phyloP scores from a whole-genome alignment of 2,113 vertebrate species.

The Pionites leucogaster region DNA sequence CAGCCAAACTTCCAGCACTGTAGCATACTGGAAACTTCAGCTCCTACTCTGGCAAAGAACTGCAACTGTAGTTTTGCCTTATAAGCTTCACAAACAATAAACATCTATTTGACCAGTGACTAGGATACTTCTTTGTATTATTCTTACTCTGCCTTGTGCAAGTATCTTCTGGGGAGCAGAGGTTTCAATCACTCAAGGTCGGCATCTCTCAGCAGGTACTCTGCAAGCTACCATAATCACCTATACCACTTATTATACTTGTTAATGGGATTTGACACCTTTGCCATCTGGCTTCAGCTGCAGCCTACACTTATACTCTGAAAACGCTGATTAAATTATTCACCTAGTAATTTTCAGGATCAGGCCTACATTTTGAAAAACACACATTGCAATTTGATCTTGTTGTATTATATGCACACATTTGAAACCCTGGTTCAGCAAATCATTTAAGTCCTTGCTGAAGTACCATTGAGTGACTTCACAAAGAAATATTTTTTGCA shows the following conservation, averaged over 20 bases:
- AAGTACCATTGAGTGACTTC: slow-evolving; percentile 30
- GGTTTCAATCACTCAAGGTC: background rate
- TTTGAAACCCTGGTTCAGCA: slow-evolving; percentile 18
- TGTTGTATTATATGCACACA: slow-evolving; percentile 8
- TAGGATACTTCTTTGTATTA: background rate
- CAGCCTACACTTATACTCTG: slow-evolving; percentile 4
- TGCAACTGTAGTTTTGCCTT: background rate
- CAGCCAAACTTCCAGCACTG: background rate
- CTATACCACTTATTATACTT: slow-evolving; percentile 27
- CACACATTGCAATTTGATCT: slow-evolving; percentile 43
- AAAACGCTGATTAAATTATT: slow-evolving; percentile 53
- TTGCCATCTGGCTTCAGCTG: slow-evolving; percentile 26
- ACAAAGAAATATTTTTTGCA: slow-evolving; percentile 32
- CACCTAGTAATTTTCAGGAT: slow-evolving; percentile 46
- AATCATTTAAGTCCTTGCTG: slow-evolving; percentile 6
- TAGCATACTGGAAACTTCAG: background rate
- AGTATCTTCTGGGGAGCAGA: background rate
- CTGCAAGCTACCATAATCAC: background rate
- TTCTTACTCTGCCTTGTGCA: background rate
- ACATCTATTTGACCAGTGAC: background rate
- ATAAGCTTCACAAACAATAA: background rate
- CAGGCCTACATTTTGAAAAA: slow-evolving; percentile 12
- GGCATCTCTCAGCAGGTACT: slow-evolving; percentile 19
- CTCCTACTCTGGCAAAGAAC: background rate
- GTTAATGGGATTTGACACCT: slow-evolving; percentile 62